phyloP scores from a whole-genome alignment of 1,140 invertebrate genomes.

The Anagrus nilaparvatae region DNA sequence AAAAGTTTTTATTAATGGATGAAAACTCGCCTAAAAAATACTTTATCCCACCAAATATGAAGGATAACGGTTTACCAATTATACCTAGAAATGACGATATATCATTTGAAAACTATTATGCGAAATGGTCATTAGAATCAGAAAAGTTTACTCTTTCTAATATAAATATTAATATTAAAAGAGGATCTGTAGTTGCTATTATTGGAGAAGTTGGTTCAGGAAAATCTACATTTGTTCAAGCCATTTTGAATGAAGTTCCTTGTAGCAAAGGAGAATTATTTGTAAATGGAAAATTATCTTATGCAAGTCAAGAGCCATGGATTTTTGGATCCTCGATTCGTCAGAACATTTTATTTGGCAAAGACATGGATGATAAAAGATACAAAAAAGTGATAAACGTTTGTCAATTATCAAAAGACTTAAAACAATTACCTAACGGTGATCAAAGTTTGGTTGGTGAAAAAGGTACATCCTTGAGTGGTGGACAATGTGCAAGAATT shows the following conservation, averaged over 20 bases:
- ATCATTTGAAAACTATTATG: constrained; percentile 42
- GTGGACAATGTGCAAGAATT: constrained; percentile 84
- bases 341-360: constrained; percentile 87
- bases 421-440: constrained; percentile 60
- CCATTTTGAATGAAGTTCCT: constrained; percentile 71
- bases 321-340: constrained; percentile 64
- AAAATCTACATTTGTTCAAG: constrained; percentile 74
- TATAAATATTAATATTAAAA: constrained; percentile 51
- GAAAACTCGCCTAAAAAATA: constrained; percentile 41
- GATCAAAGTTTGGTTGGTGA: constrained; percentile 84
- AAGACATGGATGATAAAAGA: constrained; percentile 57
- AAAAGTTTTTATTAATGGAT: constrained; percentile 59
- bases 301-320: constrained; percentile 90
- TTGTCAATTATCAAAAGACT: constrained; percentile 67
- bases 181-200: constrained; percentile 61
- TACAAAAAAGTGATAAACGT: constrained; percentile 66
- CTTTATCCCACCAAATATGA: constrained; percentile 2
- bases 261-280: constrained; percentile 53
- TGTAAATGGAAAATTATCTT: constrained; percentile 69
- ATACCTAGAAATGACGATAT: constrained; percentile 11
- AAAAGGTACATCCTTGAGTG: constrained; percentile 74
- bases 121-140: constrained; percentile 49
- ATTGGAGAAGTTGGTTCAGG: constrained; percentile 76
- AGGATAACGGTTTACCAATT: background rate
- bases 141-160: constrained; percentile 49